Percentiles rank a stretch among this genome's conserved stretches.
Conservation (phyloP, 1,140 invertebrate species). For the Aphis craccivora region DNA sequence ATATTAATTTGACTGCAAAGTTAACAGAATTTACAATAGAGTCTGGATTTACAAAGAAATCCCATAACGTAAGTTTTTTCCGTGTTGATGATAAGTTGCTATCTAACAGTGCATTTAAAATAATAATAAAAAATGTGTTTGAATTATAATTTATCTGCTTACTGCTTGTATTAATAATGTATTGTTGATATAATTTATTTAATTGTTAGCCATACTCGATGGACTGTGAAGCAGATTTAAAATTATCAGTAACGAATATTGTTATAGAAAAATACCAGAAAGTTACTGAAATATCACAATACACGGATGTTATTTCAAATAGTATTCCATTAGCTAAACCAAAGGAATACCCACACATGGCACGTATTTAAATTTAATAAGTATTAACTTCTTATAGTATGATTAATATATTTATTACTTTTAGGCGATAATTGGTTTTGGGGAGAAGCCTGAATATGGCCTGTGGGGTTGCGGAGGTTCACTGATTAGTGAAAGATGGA, state of each 20-base stretch:
- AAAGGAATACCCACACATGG: constrained; percentile 32
- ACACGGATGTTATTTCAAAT: not conserved
- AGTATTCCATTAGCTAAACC: not conserved
- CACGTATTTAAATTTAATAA: not conserved
- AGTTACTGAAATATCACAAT: too few species aligned
- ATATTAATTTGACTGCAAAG: not conserved
- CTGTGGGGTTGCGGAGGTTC: constrained; percentile 18
- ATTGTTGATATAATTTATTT: not conserved
- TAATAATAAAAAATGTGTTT: too few species aligned
- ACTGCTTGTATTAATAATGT: not conserved
- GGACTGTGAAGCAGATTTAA: not conserved
- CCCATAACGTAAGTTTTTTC: not conserved
- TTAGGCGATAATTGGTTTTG: constrained; percentile 24
- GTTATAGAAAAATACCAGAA: not conserved
- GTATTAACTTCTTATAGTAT: not conserved
- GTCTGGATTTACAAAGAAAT: not conserved
- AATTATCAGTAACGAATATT: not conserved
- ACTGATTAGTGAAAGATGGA: constrained; percentile 19
- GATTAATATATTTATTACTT: not conserved
- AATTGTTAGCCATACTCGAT: not conserved
- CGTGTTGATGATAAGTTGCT: too few species aligned
- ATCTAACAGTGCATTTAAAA: too few species aligned
- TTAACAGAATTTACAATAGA: not conserved
- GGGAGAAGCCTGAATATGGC: not conserved
- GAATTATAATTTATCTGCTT: not conserved